A percentile compares a stretch with the other conserved stretches of the same genome.
Evolutionary conservation across 2,797 vertebrate species (phyloP).

Genomic region (Caiman crocodilus): DNA sequence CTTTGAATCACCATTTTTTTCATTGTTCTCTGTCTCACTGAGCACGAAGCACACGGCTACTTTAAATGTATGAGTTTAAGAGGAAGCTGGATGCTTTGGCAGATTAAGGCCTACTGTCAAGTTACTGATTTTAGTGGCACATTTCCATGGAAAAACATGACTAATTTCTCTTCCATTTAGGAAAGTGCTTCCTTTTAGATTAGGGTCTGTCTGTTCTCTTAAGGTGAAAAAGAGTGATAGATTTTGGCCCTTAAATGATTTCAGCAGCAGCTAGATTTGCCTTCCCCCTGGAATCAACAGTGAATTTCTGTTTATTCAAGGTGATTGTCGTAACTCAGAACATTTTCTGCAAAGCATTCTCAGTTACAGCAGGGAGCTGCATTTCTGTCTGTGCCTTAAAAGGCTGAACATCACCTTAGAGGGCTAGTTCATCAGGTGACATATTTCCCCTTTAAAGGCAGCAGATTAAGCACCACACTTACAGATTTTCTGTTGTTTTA

Average conservation of each 20-base stretch:
- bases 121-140: neutral
- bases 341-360: too few relatives aligned
- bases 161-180: neutral
- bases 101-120: neutral
- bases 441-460: too few relatives aligned
- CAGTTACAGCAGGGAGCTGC: too few relatives aligned
- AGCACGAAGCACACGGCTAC: too few relatives aligned
- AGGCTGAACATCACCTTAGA: too few relatives aligned
- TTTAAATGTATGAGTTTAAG: neutral
- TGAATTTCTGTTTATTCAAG: too few relatives aligned
- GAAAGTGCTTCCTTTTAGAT: neutral
- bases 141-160: neutral
- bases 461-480: neutral
- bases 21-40: neutral
- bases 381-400: neutral
- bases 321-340: too few relatives aligned
- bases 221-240: neutral
- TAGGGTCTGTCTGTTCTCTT: neutral
- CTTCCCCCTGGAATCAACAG: too few relatives aligned
- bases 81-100: neutral
- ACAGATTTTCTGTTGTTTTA: neutral
- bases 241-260: neutral
- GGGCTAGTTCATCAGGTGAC: too few relatives aligned
- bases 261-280: too few relatives aligned
- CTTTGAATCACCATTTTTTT: neutral